phyloP scores from a whole-genome alignment of 2,113 vertebrate genomes.

The Pionites leucogaster region DNA sequence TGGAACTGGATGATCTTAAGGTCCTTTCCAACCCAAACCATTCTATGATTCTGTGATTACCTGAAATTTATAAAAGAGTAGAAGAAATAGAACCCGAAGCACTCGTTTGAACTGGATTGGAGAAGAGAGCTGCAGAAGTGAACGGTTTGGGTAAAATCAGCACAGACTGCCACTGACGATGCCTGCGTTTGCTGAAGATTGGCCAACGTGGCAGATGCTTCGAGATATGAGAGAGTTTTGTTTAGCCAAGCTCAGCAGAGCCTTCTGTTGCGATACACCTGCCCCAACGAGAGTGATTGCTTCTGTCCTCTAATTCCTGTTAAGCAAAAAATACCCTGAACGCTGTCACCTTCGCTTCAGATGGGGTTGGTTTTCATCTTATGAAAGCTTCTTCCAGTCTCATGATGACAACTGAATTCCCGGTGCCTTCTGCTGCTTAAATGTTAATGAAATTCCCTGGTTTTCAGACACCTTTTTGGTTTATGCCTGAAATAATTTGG shows the following conservation, averaged over 20 bases:
- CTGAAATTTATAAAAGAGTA: not conserved
- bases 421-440: not conserved
- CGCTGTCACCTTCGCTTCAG: not conserved
- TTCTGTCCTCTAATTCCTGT: slow-evolving; percentile 11
- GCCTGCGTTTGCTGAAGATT: not conserved
- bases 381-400: not conserved
- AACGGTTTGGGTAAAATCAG: not conserved
- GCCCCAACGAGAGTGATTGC: not conserved
- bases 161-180: not conserved
- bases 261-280: slow-evolving; percentile 58
- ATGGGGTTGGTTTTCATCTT: not conserved
- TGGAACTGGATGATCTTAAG: not conserved
- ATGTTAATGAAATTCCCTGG: not conserved
- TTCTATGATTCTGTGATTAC: not conserved
- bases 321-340: not conserved
- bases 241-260: slow-evolving; percentile 58
- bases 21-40: not conserved
- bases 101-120: not conserved
- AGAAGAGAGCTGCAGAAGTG: not conserved
- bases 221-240: slow-evolving; percentile 14
- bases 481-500: not conserved
- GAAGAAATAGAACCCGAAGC: not conserved
- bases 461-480: not conserved
- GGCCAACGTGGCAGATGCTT: slow-evolving; percentile 49
- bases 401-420: not conserved